Percentiles rank a stretch among this genome's conserved stretches.
These are phyloP conservation scores for Erinaceus europaeus DNA, from an alignment of 2,113 vertebrate genomes.

Conservation along the genomic window DNA sequence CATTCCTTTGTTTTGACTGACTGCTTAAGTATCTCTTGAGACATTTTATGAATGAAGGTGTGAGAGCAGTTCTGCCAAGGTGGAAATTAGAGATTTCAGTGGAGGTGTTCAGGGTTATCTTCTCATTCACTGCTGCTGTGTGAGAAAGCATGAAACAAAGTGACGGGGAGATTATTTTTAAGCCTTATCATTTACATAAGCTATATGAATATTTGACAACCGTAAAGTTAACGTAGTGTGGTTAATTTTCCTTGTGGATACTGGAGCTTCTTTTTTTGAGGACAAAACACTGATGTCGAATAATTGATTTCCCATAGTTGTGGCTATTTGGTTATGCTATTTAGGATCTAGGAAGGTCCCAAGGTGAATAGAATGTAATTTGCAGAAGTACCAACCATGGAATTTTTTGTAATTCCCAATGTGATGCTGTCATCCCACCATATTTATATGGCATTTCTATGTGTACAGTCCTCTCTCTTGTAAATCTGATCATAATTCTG, in stretches of 20 bases:
- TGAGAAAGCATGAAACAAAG: background rate
- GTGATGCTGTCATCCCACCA: background rate
- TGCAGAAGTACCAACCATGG: background rate
- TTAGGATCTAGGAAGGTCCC: background rate
- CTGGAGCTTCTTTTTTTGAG: constrained; percentile 15
- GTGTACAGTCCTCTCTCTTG: background rate
- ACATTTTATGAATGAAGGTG: background rate
- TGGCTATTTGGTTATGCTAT: background rate
- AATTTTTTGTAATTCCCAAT: background rate
- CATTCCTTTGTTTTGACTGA: no score
- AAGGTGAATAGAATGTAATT: background rate
- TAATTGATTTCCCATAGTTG: background rate
- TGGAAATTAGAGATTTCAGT: constrained; percentile 35
- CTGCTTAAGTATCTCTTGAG: constrained; percentile 4
- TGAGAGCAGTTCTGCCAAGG: constrained; percentile 32
- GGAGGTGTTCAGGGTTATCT: background rate
- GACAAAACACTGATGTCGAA: background rate
- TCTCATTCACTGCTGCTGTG: background rate
- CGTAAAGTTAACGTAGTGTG: background rate
- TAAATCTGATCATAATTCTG: no score
- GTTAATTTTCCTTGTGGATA: background rate
- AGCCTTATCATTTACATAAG: background rate
- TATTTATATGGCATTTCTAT: background rate
- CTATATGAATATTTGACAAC: background rate
- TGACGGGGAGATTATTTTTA: background rate